Conservation (phyloP, 2,888 invertebrate species). For the Tinea pellionella region DNA sequence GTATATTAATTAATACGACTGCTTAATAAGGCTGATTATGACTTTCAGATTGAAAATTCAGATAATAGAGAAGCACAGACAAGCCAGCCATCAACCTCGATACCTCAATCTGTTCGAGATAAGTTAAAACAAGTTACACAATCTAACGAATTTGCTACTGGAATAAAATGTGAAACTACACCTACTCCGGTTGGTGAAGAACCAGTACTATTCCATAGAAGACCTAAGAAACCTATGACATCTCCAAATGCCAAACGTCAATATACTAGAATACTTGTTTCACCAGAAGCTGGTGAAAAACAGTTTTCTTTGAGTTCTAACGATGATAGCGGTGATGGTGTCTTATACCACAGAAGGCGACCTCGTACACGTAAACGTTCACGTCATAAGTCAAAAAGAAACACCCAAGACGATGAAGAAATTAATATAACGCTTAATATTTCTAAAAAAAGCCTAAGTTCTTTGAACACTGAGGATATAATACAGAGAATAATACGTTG, state of each 20-base stretch:
- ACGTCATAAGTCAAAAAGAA: constrained; percentile 21
- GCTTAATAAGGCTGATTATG: no score
- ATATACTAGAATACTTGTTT: constrained; percentile 51
- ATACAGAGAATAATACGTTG: constrained; percentile 54
- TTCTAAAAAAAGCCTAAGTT: constrained; percentile 48
- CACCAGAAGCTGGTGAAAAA: constrained; percentile 35
- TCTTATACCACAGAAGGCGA: constrained; percentile 41
- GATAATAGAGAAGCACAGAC: no score
- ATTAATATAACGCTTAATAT: constrained; percentile 58
- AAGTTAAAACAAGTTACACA: constrained; percentile 1
- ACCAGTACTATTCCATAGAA: constrained; percentile 52
- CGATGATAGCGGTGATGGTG: constrained; percentile 24
- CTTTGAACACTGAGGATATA: constrained; percentile 53
- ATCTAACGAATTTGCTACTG: neutral
- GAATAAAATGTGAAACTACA: no score
- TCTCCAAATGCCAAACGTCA: constrained; percentile 27
- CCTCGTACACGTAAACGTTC: constrained; percentile 30
- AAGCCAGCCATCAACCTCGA: no score
- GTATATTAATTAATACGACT: no score
- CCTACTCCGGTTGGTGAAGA: constrained; percentile 25
- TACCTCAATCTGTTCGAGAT: neutral
- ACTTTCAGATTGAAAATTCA: no score
- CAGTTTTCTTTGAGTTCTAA: constrained; percentile 14
- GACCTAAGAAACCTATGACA: constrained; percentile 35
- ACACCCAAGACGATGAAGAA: constrained; percentile 27